phyloP scores from a whole-genome alignment of 2,888 invertebrate species.

The Meghimatium bilineatum region DNA sequence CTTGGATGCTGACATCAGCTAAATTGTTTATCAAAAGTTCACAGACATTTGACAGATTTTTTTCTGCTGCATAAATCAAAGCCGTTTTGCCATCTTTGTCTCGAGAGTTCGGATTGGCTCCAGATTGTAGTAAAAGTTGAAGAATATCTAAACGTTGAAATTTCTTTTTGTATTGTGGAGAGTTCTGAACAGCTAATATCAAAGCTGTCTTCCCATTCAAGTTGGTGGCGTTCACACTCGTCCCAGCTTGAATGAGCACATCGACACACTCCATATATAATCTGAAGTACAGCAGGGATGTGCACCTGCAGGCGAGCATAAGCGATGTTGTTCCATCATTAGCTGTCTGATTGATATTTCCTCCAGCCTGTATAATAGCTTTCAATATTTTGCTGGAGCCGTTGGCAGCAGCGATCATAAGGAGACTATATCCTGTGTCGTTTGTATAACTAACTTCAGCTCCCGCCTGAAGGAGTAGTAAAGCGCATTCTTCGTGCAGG shows the following conservation, averaged over 20 bases:
- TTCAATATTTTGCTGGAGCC: slow-evolving; percentile 10
- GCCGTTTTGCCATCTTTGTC: slow-evolving; percentile 29
- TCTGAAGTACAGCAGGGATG: neutral
- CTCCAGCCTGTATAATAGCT: slow-evolving; percentile 10
- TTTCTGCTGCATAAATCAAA: slow-evolving; percentile 20
- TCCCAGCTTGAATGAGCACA: neutral
- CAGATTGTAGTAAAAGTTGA: slow-evolving; percentile 10
- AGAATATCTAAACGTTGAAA: neutral
- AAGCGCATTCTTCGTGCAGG: slow-evolving; percentile 17
- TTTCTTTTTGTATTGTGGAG: slow-evolving; percentile 15
- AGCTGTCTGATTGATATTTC: neutral
- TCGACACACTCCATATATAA: slow-evolving; percentile 4
- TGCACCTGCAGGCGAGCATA: neutral
- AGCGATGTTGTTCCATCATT: neutral
- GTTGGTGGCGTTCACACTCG: neutral
- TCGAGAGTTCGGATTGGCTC: neutral
- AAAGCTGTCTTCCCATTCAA: slow-evolving; percentile 22
- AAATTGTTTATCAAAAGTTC: neutral
- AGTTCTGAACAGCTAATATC: slow-evolving; percentile 7
- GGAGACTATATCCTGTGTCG: neutral
- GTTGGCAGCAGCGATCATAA: slow-evolving; percentile 9
- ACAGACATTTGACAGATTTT: neutral
- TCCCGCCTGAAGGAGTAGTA: slow-evolving; percentile 14
- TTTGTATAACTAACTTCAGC: slow-evolving; percentile 12
- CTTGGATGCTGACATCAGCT: slow-evolving; percentile 11